Evolutionary conservation across 2,113 vertebrate genomes (phyloP).

Genomic region (Nestor notabilis): DNA sequence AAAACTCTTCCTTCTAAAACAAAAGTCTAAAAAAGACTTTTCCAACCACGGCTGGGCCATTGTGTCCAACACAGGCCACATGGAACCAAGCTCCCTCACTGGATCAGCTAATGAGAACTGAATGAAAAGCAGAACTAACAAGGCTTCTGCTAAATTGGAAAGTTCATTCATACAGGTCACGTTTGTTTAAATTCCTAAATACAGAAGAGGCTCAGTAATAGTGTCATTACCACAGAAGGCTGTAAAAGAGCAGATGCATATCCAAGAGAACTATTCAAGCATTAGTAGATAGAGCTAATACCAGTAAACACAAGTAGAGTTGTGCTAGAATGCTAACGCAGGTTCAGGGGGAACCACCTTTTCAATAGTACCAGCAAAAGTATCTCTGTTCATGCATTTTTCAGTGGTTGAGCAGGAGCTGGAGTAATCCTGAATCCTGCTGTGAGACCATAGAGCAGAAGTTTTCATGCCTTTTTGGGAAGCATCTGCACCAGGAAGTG

Average conservation of each 20-base stretch:
- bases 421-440: not conserved
- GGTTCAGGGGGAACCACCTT: not conserved
- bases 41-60: not conserved
- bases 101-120: not conserved
- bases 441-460: not conserved
- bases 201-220: not conserved
- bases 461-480: not conserved
- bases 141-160: not conserved
- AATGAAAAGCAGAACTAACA: not conserved
- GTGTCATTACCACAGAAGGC: not conserved
- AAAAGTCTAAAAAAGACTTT: not conserved
- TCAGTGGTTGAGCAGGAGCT: not conserved
- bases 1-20: not conserved
- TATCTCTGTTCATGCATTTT: not conserved
- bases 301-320: not conserved
- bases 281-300: not conserved
- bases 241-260: not conserved
- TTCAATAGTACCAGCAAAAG: not conserved
- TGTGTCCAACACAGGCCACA: fast-evolving
- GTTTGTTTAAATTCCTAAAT: not conserved
- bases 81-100: not conserved
- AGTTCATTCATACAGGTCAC: not conserved
- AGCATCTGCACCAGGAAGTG: not conserved
- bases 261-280: not conserved
- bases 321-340: not conserved